A percentile compares a stretch with the other conserved stretches of the same genome.
phyloP scores from a whole-genome alignment of 2,797 vertebrate species.

The Danio jaintianensis region DNA sequence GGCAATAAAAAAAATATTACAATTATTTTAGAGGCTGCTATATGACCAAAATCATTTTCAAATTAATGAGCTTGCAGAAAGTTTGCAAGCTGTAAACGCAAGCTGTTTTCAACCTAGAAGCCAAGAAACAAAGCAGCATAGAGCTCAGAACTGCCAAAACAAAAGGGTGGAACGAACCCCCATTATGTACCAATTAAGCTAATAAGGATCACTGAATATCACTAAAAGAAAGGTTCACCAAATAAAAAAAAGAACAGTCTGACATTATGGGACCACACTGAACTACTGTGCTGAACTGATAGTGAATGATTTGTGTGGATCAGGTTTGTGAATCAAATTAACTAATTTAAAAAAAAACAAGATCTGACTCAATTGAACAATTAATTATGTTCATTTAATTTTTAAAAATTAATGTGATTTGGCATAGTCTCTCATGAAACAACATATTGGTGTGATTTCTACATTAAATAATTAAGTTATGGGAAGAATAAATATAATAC shows the following conservation, averaged over 20 bases:
- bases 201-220: slow-evolving; percentile 58
- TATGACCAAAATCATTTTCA: slow-evolving; percentile 63
- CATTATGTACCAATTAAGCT: slow-evolving; percentile 66
- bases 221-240: slow-evolving; percentile 6
- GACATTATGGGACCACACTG: not conserved
- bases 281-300: not conserved
- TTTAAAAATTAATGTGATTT: no score
- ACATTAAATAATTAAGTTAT: no score
- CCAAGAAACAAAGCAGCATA: slow-evolving; percentile 60
- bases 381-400: not conserved
- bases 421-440: not conserved
- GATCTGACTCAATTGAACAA: not conserved
- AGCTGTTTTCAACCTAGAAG: slow-evolving; percentile 62
- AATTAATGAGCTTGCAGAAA: slow-evolving; percentile 48
- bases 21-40: slow-evolving; percentile 50
- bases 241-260: not conserved
- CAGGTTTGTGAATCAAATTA: not conserved
- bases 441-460: not conserved
- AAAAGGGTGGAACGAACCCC: slow-evolving; percentile 44
- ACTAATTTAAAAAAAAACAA: not conserved
- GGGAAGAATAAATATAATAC: no score
- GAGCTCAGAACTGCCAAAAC: slow-evolving; percentile 59
- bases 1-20: slow-evolving; percentile 57
- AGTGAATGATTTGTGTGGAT: not conserved
- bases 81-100: slow-evolving; percentile 51